Percentiles rank a stretch among this genome's conserved stretches.
These are phyloP conservation scores for Pseudachorutes palmiensis DNA, from an alignment of 1,140 invertebrate species.

Conservation along the genomic window DNA sequence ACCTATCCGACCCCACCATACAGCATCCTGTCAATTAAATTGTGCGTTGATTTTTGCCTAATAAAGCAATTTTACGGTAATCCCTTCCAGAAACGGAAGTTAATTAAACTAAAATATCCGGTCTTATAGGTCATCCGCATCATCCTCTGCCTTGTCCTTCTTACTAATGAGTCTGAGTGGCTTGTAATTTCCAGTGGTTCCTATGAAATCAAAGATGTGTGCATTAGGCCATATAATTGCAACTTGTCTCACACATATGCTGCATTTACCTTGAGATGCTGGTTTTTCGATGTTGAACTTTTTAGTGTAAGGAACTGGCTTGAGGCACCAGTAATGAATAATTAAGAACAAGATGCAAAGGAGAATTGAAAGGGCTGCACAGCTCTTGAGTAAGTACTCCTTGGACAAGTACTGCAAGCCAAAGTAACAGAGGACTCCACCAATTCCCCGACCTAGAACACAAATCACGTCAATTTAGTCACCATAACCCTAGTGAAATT, in stretches of 20 bases:
- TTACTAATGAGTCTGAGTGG: conserved; percentile 32
- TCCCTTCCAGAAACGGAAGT: too few species aligned
- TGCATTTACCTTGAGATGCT: conserved; percentile 12
- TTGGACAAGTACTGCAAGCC: conserved; percentile 23
- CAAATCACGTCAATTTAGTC: not conserved
- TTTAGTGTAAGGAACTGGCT: conserved; percentile 25
- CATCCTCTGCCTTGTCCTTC: conserved; percentile 1
- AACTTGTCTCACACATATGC: not conserved
- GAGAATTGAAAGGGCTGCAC: conserved; percentile 17
- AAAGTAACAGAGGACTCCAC: conserved; percentile 26
- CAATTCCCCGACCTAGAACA: conserved; percentile 32
- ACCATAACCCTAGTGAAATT: not conserved
- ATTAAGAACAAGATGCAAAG: conserved; percentile 30
- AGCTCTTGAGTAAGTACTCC: conserved; percentile 31
- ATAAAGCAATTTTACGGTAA: too few species aligned
- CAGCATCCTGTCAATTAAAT: too few species aligned
- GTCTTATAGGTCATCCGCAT: conserved; percentile 16
- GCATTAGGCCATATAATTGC: not conserved
- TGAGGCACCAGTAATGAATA: conserved; percentile 33
- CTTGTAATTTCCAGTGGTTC: conserved; percentile 32
- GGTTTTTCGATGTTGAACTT: conserved; percentile 29
- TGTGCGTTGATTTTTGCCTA: too few species aligned
- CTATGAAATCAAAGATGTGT: conserved; percentile 17
- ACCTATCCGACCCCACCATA: too few species aligned
- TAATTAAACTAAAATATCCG: too few species aligned